Conservation (phyloP, 2,888 invertebrate genomes). For the Ptilodon capucinus region DNA sequence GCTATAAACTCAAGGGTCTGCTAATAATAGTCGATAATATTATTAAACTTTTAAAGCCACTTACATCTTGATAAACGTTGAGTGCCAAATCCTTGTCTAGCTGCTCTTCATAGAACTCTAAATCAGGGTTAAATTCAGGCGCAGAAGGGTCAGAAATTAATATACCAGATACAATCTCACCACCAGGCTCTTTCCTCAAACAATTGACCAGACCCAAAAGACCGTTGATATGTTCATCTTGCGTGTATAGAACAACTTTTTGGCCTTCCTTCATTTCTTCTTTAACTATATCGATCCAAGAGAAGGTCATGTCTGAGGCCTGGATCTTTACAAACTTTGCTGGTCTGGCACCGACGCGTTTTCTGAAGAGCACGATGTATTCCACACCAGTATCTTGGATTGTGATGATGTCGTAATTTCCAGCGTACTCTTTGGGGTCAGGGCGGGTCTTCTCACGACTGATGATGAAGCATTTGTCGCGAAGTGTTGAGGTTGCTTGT, state of each 20-base stretch:
- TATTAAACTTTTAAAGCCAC: too few relatives aligned
- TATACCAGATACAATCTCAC: slow-evolving; percentile 84
- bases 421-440: slow-evolving; percentile 62
- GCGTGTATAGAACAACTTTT: slow-evolving; percentile 85
- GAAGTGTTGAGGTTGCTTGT: slow-evolving; percentile 71
- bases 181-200: slow-evolving; percentile 90
- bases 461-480: slow-evolving; percentile 84
- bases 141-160: slow-evolving; percentile 85
- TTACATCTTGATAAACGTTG: slow-evolving; percentile 87
- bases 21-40: too few relatives aligned
- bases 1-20: too few relatives aligned
- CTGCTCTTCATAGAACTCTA: slow-evolving; percentile 86
- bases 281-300: slow-evolving; percentile 80
- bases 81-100: slow-evolving; percentile 88
- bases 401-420: slow-evolving; percentile 74
- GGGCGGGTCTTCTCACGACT: slow-evolving; percentile 81
- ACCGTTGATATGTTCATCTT: slow-evolving; percentile 88
- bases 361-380: slow-evolving; percentile 79
- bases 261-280: slow-evolving; percentile 67
- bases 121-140: slow-evolving; percentile 84
- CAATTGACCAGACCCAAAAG: slow-evolving; percentile 95
- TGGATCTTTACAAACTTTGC: slow-evolving; percentile 74
- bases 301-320: slow-evolving; percentile 60
- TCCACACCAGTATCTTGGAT: slow-evolving; percentile 76
- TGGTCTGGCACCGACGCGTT: slow-evolving; percentile 66